phyloP scores from a whole-genome alignment of 2,797 vertebrate species.

The Florisuga fusca region DNA sequence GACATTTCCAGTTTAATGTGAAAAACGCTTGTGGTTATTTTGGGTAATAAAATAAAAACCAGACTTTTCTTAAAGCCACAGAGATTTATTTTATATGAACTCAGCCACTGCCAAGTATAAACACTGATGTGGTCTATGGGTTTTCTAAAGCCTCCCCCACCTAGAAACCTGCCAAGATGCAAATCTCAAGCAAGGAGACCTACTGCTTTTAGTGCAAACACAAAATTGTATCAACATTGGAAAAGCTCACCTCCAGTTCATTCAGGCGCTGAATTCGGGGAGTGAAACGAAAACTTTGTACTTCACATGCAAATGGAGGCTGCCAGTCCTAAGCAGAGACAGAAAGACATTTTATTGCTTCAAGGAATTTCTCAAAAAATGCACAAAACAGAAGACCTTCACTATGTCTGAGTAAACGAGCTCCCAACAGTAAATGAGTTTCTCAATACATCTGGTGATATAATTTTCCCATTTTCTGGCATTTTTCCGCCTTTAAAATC shows the following conservation, averaged over 20 bases:
- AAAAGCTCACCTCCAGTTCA: conserved; percentile 91
- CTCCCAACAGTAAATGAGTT: not conserved
- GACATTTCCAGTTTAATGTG: conserved; percentile 18
- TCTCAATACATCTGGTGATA: not conserved
- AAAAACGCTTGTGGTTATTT: conserved; percentile 41
- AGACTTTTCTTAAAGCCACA: not conserved
- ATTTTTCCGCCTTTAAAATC: not conserved
- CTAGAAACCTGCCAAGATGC: conserved; percentile 23
- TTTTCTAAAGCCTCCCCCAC: not conserved
- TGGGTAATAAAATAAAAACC: conserved; percentile 48
- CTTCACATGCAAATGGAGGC: conserved; percentile 97
- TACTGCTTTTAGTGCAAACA: conserved; percentile 2
- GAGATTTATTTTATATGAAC: conserved; percentile 32
- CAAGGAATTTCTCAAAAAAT: not conserved
- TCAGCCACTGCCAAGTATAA: conserved; percentile 5
- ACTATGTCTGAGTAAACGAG: not conserved
- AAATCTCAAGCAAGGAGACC: not conserved
- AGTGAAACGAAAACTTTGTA: conserved; percentile 96
- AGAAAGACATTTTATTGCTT: conserved; percentile 12
- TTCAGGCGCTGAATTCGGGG: conserved; percentile 96
- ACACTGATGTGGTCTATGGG: not conserved
- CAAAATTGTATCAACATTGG: not conserved
- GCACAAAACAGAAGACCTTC: not conserved
- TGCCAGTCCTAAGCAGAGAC: conserved; percentile 91
- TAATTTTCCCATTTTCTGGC: not conserved